phyloP scores from a whole-genome alignment of 92 coral and sea anemone genomes.

The Blastomussa wellsi region DNA sequence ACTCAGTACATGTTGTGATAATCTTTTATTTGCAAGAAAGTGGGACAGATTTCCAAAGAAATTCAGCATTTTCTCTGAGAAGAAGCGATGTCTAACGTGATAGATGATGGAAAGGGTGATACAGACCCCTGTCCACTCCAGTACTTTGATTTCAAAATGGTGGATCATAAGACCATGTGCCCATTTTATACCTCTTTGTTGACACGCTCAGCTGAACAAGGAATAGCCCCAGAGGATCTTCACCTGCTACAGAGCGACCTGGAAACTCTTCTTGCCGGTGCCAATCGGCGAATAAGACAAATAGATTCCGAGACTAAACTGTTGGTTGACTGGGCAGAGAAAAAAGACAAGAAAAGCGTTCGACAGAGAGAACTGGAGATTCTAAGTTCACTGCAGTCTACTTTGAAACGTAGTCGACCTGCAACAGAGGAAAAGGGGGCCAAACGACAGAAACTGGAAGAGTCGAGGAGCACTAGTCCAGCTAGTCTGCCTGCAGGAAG shows the following conservation, averaged over 20 bases:
- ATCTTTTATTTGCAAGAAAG: not conserved
- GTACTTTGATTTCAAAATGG: constrained; percentile 84
- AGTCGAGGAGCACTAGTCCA: constrained; percentile 49
- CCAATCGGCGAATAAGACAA: constrained; percentile 88
- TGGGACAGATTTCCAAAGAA: not conserved
- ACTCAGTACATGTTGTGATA: not conserved
- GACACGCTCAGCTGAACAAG: constrained; percentile 79
- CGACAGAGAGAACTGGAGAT: constrained; percentile 96
- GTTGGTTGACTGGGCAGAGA: constrained; percentile 96
- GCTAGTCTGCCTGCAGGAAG: constrained; percentile 40
- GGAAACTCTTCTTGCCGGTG: constrained; percentile 95
- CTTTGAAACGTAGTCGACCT: constrained; percentile 81
- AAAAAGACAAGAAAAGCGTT: constrained; percentile 96
- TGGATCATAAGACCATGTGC: constrained; percentile 92
- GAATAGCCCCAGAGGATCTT: constrained; percentile 82
- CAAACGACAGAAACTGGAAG: constrained; percentile 79
- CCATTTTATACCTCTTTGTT: constrained; percentile 89
- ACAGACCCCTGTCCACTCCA: constrained; percentile 96
- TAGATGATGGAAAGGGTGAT: constrained; percentile 85
- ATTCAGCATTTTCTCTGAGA: not conserved
- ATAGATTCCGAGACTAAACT: constrained; percentile 94
- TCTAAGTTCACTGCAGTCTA: constrained; percentile 66
- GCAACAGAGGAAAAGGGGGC: constrained; percentile 77
- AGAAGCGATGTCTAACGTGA: constrained; percentile 19
- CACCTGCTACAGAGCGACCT: constrained; percentile 94